A percentile compares a stretch with the other conserved stretches of the same genome.
Conservation (phyloP, 92 coral and sea anemone species). For the Metridium senile region DNA sequence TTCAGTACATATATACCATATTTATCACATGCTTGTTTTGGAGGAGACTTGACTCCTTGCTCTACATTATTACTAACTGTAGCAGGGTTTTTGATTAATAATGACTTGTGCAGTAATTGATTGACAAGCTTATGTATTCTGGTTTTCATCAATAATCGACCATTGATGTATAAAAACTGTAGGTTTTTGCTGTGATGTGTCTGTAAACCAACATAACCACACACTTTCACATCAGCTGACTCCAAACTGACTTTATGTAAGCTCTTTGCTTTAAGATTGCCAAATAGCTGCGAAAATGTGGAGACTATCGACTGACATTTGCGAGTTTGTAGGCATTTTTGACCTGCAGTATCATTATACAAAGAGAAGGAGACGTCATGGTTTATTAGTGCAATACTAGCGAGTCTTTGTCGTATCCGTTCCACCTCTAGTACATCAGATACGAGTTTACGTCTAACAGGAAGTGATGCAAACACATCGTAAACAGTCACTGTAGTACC, state of each 20-base stretch:
- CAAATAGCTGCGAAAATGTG: constrained; percentile 87
- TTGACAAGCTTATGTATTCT: constrained; percentile 85
- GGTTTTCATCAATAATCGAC: constrained; percentile 86
- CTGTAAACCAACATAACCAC: constrained; percentile 75
- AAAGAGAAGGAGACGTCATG: constrained; percentile 77
- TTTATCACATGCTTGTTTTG: constrained; percentile 65
- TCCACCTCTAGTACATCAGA: constrained; percentile 80
- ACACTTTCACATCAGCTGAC: constrained; percentile 44
- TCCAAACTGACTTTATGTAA: constrained; percentile 56
- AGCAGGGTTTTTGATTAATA: constrained; percentile 27
- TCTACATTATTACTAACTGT: background rate
- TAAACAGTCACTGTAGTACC: constrained; percentile 86
- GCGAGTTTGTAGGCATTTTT: constrained; percentile 74
- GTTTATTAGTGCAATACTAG: constrained; percentile 82
- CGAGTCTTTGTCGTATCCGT: constrained; percentile 77
- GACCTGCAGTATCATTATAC: constrained; percentile 76
- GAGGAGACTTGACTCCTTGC: constrained; percentile 5
- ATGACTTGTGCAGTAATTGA: constrained; percentile 59
- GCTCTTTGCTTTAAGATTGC: constrained; percentile 76
- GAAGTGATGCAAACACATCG: constrained; percentile 77
- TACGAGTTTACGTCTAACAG: constrained; percentile 83
- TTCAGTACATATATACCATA: constrained; percentile 83
- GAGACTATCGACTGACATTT: constrained; percentile 71
- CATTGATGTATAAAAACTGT: constrained; percentile 86
- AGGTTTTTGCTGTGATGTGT: constrained; percentile 70